Percentiles rank a stretch among this genome's conserved stretches.
phyloP scores from a whole-genome alignment of 2,113 vertebrate genomes.

The Paedocypris sp. region DNA sequence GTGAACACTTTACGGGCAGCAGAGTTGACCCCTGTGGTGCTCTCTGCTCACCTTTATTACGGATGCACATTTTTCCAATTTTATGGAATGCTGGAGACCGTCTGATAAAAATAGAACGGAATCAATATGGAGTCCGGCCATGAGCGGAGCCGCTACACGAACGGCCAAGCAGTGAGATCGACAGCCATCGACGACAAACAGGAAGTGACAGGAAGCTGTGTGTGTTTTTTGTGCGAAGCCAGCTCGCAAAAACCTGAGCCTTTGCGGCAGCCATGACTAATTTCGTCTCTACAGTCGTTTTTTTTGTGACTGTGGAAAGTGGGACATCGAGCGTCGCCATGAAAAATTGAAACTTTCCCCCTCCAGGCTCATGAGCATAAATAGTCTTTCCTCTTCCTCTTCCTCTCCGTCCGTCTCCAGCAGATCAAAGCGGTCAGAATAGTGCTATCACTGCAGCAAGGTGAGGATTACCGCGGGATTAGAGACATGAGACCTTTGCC shows the following conservation, averaged over 20 bases:
- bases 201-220: no score
- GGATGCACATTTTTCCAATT: no score
- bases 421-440: not conserved
- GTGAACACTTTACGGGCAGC: no score
- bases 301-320: slow-evolving; percentile 15
- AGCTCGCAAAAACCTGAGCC: not conserved
- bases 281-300: slow-evolving; percentile 4
- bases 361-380: not conserved
- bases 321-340: slow-evolving; percentile 15
- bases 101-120: no score
- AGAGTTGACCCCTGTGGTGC: no score
- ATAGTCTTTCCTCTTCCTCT: not conserved
- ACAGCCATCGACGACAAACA: no score
- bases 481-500: not conserved
- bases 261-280: slow-evolving; percentile 13
- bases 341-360: slow-evolving; percentile 23
- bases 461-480: not conserved
- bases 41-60: no score
- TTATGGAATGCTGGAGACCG: no score
- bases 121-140: no score
- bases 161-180: no score
- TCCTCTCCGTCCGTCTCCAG: not conserved
- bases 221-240: no score
- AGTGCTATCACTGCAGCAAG: not conserved
- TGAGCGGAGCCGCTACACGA: no score